Conservation (phyloP, 2,888 invertebrate species). For the Rugalucina vietnamica region DNA sequence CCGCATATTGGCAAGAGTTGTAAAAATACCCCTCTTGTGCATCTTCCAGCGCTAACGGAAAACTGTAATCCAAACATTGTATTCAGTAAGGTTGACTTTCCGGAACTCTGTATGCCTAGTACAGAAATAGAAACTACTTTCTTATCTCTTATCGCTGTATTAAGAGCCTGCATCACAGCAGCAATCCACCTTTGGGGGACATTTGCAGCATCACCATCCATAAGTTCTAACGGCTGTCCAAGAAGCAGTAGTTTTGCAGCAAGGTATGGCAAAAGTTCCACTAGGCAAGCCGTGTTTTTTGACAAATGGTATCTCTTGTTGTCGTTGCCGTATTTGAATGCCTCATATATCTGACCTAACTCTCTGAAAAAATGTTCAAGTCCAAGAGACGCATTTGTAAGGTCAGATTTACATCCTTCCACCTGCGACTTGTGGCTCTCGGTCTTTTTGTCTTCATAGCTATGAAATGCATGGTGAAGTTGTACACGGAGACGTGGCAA, state of each 20-base stretch:
- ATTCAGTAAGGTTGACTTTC: slow-evolving; percentile 55
- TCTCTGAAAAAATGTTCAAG: slow-evolving; percentile 40
- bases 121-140: slow-evolving; percentile 38
- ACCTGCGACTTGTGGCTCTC: background rate
- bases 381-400: slow-evolving; percentile 24
- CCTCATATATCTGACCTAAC: slow-evolving; percentile 41
- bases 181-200: slow-evolving; percentile 38
- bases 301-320: rapidly evolving
- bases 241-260: slow-evolving; percentile 22
- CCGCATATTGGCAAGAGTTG: slow-evolving; percentile 35
- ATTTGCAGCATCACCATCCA: slow-evolving; percentile 42
- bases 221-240: slow-evolving; percentile 45
- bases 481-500: background rate
- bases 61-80: slow-evolving; percentile 54
- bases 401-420: background rate
- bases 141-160: background rate
- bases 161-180: slow-evolving; percentile 9
- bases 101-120: slow-evolving; percentile 54
- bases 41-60: slow-evolving; percentile 50
- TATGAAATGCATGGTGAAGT: background rate
- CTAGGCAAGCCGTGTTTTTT: background rate
- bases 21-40: slow-evolving; percentile 48
- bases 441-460: background rate
- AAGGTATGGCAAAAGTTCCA: background rate
- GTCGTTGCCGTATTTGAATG: background rate